Evolutionary conservation across 2,888 invertebrate genomes (phyloP).

Genomic region (Frankliniella intonsa): DNA sequence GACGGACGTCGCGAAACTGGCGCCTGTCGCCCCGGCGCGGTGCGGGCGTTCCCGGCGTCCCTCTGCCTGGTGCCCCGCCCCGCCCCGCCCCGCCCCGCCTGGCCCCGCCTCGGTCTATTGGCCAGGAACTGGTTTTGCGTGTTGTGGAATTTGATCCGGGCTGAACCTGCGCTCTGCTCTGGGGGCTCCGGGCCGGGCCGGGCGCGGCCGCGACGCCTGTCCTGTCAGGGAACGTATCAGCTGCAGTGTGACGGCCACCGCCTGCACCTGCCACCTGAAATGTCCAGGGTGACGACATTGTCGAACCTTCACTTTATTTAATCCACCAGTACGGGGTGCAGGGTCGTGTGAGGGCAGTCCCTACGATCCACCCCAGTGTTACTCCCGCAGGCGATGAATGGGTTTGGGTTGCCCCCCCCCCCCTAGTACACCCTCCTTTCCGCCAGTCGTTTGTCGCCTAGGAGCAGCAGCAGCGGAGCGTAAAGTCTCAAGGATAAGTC

Average conservation of each 20-base stretch:
- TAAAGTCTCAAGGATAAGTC: not conserved
- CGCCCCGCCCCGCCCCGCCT: not conserved
- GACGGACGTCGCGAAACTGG: not conserved
- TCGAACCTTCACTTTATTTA: no score
- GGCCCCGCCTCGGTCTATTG: not conserved
- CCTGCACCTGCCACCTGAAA: no score
- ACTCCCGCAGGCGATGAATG: not conserved
- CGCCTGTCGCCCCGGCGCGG: not conserved
- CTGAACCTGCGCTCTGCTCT: not conserved
- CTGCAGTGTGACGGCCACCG: no score
- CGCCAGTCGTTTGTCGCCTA: not conserved
- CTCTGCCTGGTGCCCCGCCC: not conserved
- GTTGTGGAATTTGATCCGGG: slow-evolving; percentile 18
- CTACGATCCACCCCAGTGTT: no score
- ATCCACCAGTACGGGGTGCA: no score
- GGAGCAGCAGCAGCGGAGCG: not conserved
- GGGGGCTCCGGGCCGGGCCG: not conserved
- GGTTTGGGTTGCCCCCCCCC: not conserved
- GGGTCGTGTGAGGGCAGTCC: no score
- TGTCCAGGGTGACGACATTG: no score
- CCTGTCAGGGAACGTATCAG: no score
- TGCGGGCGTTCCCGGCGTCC: not conserved
- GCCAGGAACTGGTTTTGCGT: not conserved
- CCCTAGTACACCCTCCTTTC: no score
- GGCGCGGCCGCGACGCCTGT: not conserved